phyloP scores from a whole-genome alignment of 2,113 vertebrate species.

The Python bivittatus region DNA sequence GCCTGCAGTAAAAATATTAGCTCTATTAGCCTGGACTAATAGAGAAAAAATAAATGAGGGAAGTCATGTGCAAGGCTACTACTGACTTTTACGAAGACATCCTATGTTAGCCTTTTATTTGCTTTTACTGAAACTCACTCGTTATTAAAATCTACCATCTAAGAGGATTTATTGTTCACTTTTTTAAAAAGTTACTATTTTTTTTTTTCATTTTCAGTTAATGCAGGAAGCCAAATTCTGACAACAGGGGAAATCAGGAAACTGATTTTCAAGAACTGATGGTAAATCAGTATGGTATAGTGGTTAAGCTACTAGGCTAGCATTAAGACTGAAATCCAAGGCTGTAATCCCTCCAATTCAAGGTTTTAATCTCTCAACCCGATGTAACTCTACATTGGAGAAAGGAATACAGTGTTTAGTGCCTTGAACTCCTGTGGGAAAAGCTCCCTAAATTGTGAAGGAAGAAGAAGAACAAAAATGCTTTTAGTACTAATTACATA shows the following conservation, averaged over 20 bases:
- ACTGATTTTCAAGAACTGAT: too few species aligned
- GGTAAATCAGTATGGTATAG: too few species aligned
- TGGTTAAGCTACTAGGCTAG: too few species aligned
- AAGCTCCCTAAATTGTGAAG: neutral
- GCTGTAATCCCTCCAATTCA: too few species aligned
- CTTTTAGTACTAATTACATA: neutral
- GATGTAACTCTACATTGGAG: neutral
- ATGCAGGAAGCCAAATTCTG: too few species aligned
- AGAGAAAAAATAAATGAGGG: neutral
- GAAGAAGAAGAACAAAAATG: neutral
- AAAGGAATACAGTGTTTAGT: neutral
- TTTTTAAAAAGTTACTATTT: neutral
- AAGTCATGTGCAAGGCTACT: neutral
- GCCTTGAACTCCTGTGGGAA: rapidly evolving
- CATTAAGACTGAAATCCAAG: too few species aligned
- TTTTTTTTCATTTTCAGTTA: too few species aligned
- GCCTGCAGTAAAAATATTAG: neutral
- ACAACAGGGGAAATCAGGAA: too few species aligned
- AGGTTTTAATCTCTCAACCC: too few species aligned
- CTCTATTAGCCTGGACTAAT: neutral
- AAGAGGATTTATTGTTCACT: neutral
- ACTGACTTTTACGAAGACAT: neutral
- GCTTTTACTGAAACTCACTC: rapidly evolving
- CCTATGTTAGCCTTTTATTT: neutral
- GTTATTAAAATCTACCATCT: neutral